Conservation (phyloP, 2,113 vertebrate species). For the Aspiorhynchus laticeps region DNA sequence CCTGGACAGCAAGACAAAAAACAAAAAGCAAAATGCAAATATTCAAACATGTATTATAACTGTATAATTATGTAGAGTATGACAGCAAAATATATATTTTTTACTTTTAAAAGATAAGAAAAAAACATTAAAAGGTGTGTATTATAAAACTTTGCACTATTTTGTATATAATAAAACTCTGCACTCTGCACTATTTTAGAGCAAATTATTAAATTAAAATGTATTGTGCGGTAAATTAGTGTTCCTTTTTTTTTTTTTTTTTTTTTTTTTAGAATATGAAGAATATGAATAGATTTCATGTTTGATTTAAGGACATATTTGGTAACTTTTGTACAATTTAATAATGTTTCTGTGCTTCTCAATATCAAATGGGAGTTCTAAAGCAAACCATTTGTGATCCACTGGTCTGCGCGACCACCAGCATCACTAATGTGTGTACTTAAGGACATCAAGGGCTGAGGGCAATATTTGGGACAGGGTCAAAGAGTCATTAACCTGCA, state of each 20-base stretch:
- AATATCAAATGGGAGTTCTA: neutral
- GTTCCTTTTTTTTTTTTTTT: neutral
- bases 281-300: neutral
- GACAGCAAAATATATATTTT: neutral
- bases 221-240: neutral
- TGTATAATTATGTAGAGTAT: neutral
- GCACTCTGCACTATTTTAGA: neutral
- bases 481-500: neutral
- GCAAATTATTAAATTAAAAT: neutral
- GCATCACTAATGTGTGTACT: neutral
- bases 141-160: neutral
- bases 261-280: too few species aligned
- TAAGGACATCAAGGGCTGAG: neutral
- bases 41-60: neutral
- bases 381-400: neutral
- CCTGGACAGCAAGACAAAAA: neutral
- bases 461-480: neutral
- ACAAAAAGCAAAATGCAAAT: neutral
- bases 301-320: neutral
- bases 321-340: neutral
- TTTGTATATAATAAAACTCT: too few species aligned
- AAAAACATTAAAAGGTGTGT: neutral
- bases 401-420: neutral
- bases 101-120: neutral
- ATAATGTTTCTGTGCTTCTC: neutral